Evolutionary conservation across 92 coral and sea anemone genomes (phyloP).

Genomic region (Epizoanthus ramosus): DNA sequence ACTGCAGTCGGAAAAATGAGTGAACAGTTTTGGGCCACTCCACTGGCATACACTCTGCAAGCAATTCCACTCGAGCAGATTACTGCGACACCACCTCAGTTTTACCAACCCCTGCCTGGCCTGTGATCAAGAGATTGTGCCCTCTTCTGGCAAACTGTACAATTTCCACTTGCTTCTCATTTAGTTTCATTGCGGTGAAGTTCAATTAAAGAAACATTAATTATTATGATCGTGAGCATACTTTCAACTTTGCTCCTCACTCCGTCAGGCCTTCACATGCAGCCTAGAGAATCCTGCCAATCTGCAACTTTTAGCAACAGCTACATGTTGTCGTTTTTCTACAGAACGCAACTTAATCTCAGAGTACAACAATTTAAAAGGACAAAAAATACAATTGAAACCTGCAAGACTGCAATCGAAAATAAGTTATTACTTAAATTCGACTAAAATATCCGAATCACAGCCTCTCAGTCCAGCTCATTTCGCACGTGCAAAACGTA

Average conservation of each 20-base stretch:
- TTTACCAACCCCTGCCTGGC: constrained; percentile 20
- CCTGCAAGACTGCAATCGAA: background rate
- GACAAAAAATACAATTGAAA: no score
- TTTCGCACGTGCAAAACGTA: no score
- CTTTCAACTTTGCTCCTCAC: no score
- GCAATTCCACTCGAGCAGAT: constrained; percentile 58
- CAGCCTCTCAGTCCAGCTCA: no score
- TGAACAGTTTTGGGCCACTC: constrained; percentile 48
- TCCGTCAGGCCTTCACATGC: no score
- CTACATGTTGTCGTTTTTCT: no score
- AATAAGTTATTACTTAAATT: background rate
- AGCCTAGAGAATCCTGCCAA: no score
- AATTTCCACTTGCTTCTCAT: constrained; percentile 5
- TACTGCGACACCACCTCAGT: constrained; percentile 10
- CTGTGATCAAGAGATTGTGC: constrained; percentile 15
- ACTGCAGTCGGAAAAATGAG: constrained; percentile 47
- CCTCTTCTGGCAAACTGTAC: constrained; percentile 21
- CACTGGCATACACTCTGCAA: constrained; percentile 35
- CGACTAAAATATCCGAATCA: background rate
- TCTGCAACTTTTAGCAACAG: no score
- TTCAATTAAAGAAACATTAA: background rate
- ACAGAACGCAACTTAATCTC: no score
- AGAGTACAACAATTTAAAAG: no score
- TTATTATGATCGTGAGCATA: background rate
- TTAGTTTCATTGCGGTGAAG: constrained; percentile 1